A percentile compares a stretch with the other conserved stretches of the same genome.
Evolutionary conservation across 2,888 invertebrate species (phyloP).

Genomic region (Ptychoptera albimana): DNA sequence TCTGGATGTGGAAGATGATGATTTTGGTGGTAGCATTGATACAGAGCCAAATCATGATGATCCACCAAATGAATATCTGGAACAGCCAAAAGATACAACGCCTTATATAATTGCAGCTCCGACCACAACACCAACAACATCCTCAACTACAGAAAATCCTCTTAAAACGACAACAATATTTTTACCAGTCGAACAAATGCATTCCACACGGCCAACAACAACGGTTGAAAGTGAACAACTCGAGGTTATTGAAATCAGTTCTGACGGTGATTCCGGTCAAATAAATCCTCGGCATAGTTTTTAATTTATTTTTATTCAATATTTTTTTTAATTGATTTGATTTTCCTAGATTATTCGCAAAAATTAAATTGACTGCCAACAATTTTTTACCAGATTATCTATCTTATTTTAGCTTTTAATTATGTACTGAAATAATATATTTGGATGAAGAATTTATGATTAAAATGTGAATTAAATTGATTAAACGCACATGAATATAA

Average conservation of each 20-base stretch:
- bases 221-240: slow-evolving; percentile 27
- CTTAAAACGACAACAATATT: not conserved
- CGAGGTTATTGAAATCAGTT: slow-evolving; percentile 31
- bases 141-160: not conserved
- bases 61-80: not conserved
- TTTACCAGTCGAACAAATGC: not conserved
- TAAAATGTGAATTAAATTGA: no score
- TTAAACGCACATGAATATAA: no score
- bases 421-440: no score
- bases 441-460: no score
- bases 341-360: no score
- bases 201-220: slow-evolving; percentile 10
- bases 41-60: not conserved
- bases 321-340: no score
- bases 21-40: not conserved
- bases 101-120: slow-evolving; percentile 5
- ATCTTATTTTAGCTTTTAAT: no score
- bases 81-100: slow-evolving; percentile 10
- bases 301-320: no score
- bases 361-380: no score
- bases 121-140: slow-evolving; percentile 5
- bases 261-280: slow-evolving; percentile 26
- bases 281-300: slow-evolving; percentile 17
- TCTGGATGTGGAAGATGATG: slow-evolving; percentile 12
- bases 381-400: no score